These are phyloP conservation scores for Morpho deidamia DNA, from an alignment of 2,888 invertebrate genomes.

Conservation along the genomic window DNA sequence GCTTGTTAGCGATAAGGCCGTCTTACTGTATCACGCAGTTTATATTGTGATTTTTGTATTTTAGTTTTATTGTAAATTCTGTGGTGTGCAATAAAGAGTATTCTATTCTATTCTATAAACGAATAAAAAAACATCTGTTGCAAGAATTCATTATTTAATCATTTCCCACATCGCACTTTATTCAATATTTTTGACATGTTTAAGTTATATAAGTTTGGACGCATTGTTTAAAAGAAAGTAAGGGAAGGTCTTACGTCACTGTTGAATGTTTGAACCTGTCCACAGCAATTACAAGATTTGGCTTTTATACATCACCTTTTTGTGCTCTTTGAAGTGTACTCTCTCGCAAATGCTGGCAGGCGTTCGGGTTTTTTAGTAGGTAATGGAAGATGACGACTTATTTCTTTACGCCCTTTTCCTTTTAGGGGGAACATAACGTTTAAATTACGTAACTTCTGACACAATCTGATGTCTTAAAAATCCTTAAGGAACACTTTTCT, in stretches of 20 bases:
- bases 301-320: conserved; percentile 17
- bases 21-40: too few relatives aligned
- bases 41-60: too few relatives aligned
- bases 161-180: too few relatives aligned
- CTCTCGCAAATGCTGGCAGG: neutral
- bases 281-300: conserved; percentile 18
- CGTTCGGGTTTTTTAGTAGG: neutral
- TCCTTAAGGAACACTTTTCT: neutral
- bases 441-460: conserved; percentile 5
- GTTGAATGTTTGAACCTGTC: conserved; percentile 6
- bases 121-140: too few relatives aligned
- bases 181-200: too few relatives aligned
- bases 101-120: too few relatives aligned
- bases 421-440: conserved; percentile 2
- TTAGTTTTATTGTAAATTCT: too few relatives aligned
- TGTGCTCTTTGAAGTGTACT: conserved; percentile 2
- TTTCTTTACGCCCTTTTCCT: conserved; percentile 7
- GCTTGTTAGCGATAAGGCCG: too few relatives aligned
- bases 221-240: conserved; percentile 3
- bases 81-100: too few relatives aligned
- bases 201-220: too few relatives aligned
- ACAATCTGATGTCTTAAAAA: neutral
- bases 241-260: conserved; percentile 5
- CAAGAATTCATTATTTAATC: too few relatives aligned
- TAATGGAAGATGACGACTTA: conserved; percentile 6